These are phyloP conservation scores for Drosophila sordidula DNA, from an alignment of 2,888 invertebrate species.

Conservation along the genomic window DNA sequence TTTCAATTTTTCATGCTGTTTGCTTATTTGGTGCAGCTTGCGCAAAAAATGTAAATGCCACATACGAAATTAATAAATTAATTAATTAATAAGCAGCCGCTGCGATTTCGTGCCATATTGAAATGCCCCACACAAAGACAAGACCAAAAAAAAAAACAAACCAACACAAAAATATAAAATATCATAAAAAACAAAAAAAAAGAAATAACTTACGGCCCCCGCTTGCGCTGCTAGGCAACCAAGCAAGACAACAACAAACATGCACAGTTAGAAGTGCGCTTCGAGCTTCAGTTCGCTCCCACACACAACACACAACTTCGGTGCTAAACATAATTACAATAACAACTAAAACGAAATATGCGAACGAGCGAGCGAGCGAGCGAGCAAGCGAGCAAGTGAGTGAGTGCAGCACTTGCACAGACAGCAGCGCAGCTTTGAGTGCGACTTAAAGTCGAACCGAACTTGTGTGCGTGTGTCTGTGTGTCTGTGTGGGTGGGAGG, in stretches of 20 bases:
- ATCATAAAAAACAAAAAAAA: conserved; percentile 10
- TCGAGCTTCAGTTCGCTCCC: conserved; percentile 42
- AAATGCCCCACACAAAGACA: conserved; percentile 36
- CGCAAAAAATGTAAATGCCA: conserved; percentile 54
- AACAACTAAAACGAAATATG: conserved; percentile 32
- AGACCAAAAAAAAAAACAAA: background rate
- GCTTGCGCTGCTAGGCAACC: conserved; percentile 64
- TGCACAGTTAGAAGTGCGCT: conserved; percentile 55
- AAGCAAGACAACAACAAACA: conserved; percentile 61
- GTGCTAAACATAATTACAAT: conserved; percentile 47
- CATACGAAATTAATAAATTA: conserved; percentile 63
- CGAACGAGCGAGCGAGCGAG: conserved; percentile 15
- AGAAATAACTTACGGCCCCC: conserved; percentile 14
- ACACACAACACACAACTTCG: conserved; percentile 30
- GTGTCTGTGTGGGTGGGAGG: conserved; percentile 38
- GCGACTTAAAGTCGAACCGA: conserved; percentile 35
- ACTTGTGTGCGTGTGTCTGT: conserved; percentile 6
- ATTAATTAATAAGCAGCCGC: conserved; percentile 66
- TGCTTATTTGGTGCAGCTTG: conserved; percentile 68
- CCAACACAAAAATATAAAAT: conserved; percentile 1
- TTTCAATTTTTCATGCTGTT: conserved; percentile 48
- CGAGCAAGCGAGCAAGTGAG: background rate
- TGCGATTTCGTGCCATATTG: conserved; percentile 66
- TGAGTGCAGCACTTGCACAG: conserved; percentile 35
- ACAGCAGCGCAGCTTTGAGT: conserved; percentile 34